phyloP scores from a whole-genome alignment of 2,113 vertebrate species.

The Ancistrus triradiatus region DNA sequence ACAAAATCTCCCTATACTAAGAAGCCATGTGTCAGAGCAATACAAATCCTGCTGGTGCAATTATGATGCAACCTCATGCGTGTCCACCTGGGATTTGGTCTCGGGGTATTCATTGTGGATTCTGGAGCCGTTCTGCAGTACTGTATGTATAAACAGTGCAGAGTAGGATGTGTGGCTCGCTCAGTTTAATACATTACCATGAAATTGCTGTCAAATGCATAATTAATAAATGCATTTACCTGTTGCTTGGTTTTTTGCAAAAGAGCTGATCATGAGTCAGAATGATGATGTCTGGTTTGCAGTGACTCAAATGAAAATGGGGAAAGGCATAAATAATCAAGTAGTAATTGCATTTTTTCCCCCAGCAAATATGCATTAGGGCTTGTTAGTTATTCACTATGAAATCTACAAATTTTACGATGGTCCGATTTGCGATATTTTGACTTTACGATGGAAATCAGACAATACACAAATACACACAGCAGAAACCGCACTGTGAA shows the following conservation, averaged over 20 bases:
- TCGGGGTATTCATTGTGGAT: slow-evolving; percentile 4
- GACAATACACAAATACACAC: no score
- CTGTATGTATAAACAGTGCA: slow-evolving; percentile 15
- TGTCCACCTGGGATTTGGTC: slow-evolving; percentile 4
- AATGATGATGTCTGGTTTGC: no score
- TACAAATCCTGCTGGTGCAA: slow-evolving; percentile 8
- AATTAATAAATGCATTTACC: slow-evolving; percentile 14
- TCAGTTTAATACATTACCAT: slow-evolving; percentile 32
- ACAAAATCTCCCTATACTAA: not conserved
- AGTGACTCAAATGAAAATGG: no score
- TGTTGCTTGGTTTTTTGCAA: no score
- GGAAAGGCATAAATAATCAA: no score
- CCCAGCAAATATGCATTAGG: no score
- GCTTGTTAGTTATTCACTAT: no score
- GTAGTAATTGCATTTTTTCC: no score
- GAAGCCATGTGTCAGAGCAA: not conserved
- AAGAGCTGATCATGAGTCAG: slow-evolving; percentile 15
- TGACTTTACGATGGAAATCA: no score
- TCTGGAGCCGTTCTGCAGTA: slow-evolving; percentile 9
- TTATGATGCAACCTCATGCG: slow-evolving; percentile 16
- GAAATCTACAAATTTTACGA: no score
- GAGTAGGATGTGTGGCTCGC: slow-evolving; percentile 6
- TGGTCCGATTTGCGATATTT: no score
- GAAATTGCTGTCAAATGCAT: slow-evolving; percentile 29
- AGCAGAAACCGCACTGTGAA: no score